Base-by-base conservation (phyloP, 1,140 invertebrate species). In the Macrosteles quadrilineatus region DNA sequence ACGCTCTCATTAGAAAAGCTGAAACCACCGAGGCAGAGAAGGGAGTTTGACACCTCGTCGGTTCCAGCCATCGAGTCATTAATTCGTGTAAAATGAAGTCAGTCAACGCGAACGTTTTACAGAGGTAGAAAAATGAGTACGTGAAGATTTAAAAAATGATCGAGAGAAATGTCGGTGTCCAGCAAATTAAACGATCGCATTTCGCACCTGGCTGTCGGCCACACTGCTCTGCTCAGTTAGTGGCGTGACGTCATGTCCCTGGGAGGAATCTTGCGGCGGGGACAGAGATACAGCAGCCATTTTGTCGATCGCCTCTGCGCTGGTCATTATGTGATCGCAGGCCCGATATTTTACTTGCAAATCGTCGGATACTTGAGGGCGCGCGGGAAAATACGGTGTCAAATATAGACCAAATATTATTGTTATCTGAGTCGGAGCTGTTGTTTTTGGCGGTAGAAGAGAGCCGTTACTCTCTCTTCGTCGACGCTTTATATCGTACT, bases 71-170 rank as follows among this genome's bases (percentile, higher is more conserved):
- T n/a, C 14, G 21, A 50, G 21, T 21, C 47, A 50, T 50, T 50
- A 50, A 50, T 50, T 50, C 21, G 14, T 50, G 21, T 21, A 50
- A 50, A 50, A 50, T 50, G 47, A 50, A 50, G 47, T 50, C 47
- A 50, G 47, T 50, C 47, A 21, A 50, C 47, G 47, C 21, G 47
- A 21, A 50, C 47, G 21, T 50, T 50, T 50, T 4, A 50, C 47
- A 50, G 14, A 50, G 47, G 47, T 21, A 21, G 47, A 50, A 50
- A 50, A 50, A 50, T 50, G 47, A 50, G 47, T 6, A 40, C 36
- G 47, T 9, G 47, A 50, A 50, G 47, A 50, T 50, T 50, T 50
- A 50, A 50, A 50, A 50, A 50, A 50, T 50, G 47, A 50, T 50
- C 47, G 47, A 19, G 6, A 21, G 47, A 50, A 50, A 50, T n/a